These are phyloP conservation scores for Silvanus unidentatus DNA, from an alignment of 2,888 invertebrate species.

Conservation along the genomic window DNA sequence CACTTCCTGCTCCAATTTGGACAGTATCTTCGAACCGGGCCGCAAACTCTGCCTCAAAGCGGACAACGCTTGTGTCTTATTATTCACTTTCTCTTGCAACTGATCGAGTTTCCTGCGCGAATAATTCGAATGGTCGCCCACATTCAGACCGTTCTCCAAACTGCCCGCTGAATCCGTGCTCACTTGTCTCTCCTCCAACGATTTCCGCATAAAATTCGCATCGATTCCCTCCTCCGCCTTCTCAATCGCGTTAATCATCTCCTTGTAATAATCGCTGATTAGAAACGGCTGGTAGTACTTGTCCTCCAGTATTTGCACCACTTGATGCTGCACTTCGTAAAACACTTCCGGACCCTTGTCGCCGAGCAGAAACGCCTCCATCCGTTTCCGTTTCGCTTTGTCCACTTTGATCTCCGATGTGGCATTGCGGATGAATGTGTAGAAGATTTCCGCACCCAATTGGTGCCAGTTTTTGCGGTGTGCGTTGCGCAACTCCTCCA, in stretches of 20 bases:
- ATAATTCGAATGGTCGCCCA: slow-evolving; percentile 78
- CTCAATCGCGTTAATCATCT: slow-evolving; percentile 61
- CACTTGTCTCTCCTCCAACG: slow-evolving; percentile 50
- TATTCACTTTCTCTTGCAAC: slow-evolving; percentile 75
- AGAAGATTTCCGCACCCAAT: slow-evolving; percentile 85
- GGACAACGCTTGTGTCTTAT: slow-evolving; percentile 78
- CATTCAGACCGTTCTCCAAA: slow-evolving; percentile 52
- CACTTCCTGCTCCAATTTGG: slow-evolving; percentile 76
- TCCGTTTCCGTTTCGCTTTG: slow-evolving; percentile 72
- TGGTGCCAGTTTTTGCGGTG: slow-evolving; percentile 76
- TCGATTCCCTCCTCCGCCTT: slow-evolving; percentile 50
- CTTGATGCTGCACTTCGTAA: slow-evolving; percentile 77
- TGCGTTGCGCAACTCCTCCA: slow-evolving; percentile 75
- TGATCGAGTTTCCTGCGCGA: slow-evolving; percentile 76
- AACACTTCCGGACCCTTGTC: slow-evolving; percentile 85
- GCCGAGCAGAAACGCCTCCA: slow-evolving; percentile 75
- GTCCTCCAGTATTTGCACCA: slow-evolving; percentile 73
- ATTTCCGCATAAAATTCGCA: slow-evolving; percentile 41
- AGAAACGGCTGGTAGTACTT: slow-evolving; percentile 86
- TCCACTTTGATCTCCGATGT: slow-evolving; percentile 78
- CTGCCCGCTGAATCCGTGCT: slow-evolving; percentile 53
- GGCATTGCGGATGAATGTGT: slow-evolving; percentile 77
- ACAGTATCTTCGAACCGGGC: slow-evolving; percentile 74
- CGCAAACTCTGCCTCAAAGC: slow-evolving; percentile 77
- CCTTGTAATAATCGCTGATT: slow-evolving; percentile 77